Evolutionary conservation across 2,888 invertebrate species (phyloP), one percentile per base, ranked within the genome.

Genomic region (Cylloceria caligata): DNA sequence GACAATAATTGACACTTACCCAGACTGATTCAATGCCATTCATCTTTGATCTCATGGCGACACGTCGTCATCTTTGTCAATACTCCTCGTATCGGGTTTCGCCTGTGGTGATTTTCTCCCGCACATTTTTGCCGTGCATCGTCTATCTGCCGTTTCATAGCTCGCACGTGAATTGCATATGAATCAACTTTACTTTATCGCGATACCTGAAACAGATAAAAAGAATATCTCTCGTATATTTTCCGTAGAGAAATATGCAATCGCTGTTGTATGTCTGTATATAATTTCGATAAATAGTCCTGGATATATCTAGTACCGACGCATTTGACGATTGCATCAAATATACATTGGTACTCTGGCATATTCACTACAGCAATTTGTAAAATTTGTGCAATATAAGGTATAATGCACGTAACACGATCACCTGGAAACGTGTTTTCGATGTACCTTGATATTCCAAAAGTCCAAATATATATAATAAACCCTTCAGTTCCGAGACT

Each of bases 1-100:
- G 24, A 11, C 11, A 16, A 24, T 21, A 24, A 55, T 19, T 19
- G 27, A 69, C n/a, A n/a, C 68, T 45, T 75, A 84, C 84, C 84
- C 84, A 80, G 74, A 47, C 80, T 45, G 75, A 84, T 84, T 83
- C 67, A 80, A 64, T 75, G 75, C 60, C 45, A 65, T 71, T 78
- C 75, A 83, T 83, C 80, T 42, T 55, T 45, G 52, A 84, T 80
- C 68, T 80, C 74, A 82, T 71, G 82, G 73, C 64, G 65, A 71
- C 21, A 74, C 77, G 21, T 77, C 69, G 69, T 75, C 71, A 52
- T 60, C 65, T 42, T 74, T 75, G 49, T 64, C 57, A 75, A 82
- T 34, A 13, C 42, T 67, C 78, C 67, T 75, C 67, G 65, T 75
- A 52, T 52, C 67, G 52, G 39, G 49, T 71, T 57, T 75, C 49